Conservation (phyloP, 2,888 invertebrate species). For the Acleris cristana region DNA sequence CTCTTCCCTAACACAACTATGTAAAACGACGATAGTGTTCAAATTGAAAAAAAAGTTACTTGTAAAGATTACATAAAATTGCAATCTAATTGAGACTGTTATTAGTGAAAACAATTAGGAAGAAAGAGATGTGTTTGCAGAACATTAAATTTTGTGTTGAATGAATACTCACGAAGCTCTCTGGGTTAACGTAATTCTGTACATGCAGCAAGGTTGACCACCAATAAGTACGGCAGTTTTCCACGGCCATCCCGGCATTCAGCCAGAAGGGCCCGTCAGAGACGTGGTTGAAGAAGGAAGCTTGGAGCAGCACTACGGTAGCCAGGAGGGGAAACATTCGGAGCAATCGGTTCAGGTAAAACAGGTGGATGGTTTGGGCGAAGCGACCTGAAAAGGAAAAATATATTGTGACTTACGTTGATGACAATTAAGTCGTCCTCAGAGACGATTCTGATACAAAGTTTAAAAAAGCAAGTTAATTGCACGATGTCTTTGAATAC, state of each 20-base stretch:
- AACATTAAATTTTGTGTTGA: not conserved
- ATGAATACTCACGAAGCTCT: constrained; percentile 48
- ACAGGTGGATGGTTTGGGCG: constrained; percentile 53
- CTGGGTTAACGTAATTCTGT: constrained; percentile 73
- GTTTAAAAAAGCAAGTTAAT: too few species aligned
- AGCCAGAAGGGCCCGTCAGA: constrained; percentile 70
- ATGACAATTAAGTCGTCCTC: too few species aligned
- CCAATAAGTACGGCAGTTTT: constrained; percentile 72
- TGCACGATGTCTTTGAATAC: too few species aligned
- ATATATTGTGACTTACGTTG: too few species aligned
- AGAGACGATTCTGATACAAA: too few species aligned
- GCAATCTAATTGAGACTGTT: too few species aligned
- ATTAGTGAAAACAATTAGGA: too few species aligned
- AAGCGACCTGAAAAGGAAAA: constrained; percentile 54
- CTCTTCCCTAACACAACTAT: too few species aligned
- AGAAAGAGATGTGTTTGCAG: too few species aligned
- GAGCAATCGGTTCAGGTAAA: constrained; percentile 57
- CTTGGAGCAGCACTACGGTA: constrained; percentile 53
- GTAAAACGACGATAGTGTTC: too few species aligned
- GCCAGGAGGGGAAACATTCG: constrained; percentile 63
- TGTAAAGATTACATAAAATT: too few species aligned
- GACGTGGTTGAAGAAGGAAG: constrained; percentile 54
- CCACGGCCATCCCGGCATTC: constrained; percentile 57
- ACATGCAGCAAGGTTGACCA: constrained; percentile 77
- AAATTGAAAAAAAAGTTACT: too few species aligned